These are phyloP conservation scores for Coelopa pilipes DNA, from an alignment of 2,888 invertebrate species.

Conservation along the genomic window DNA sequence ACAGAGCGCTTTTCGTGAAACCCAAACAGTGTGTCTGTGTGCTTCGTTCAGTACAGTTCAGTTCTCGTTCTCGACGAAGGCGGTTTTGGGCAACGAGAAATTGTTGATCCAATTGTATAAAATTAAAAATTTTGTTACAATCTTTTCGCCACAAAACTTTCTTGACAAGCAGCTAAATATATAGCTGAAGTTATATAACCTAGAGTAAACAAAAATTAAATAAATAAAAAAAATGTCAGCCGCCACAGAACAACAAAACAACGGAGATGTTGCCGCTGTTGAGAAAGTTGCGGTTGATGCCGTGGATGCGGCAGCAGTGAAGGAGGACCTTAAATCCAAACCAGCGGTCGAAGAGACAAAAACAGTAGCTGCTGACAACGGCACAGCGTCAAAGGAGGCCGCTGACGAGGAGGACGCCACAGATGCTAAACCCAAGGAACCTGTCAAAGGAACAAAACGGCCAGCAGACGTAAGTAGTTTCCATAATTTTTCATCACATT, in stretches of 20 bases:
- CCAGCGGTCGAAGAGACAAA: slow-evolving; percentile 52
- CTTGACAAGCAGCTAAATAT: slow-evolving; percentile 38
- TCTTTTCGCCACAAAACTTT: not conserved
- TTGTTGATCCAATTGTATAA: slow-evolving; percentile 21
- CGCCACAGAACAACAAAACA: slow-evolving; percentile 75
- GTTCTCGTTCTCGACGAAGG: slow-evolving; percentile 34
- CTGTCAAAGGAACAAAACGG: slow-evolving; percentile 83
- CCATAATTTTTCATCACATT: too few species aligned
- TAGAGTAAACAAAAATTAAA: slow-evolving; percentile 40
- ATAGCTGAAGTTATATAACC: slow-evolving; percentile 56
- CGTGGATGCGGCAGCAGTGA: slow-evolving; percentile 57
- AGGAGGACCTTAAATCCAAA: slow-evolving; percentile 67
- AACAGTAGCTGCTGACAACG: slow-evolving; percentile 58
- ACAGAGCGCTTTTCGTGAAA: slow-evolving; percentile 54
- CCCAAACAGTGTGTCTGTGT: slow-evolving; percentile 61
- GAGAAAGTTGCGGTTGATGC: slow-evolving; percentile 73
- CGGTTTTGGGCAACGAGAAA: slow-evolving; percentile 26
- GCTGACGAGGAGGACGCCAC: slow-evolving; percentile 52
- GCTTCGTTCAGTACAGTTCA: slow-evolving; percentile 60
- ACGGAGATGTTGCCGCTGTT: slow-evolving; percentile 78
- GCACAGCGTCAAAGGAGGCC: slow-evolving; percentile 56
- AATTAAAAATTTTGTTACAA: slow-evolving; percentile 49
- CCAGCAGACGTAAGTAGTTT: slow-evolving; percentile 78
- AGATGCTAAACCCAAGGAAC: slow-evolving; percentile 67
- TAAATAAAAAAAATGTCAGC: slow-evolving; percentile 73